Conservation (phyloP, 1,140 invertebrate genomes). For the Zelostemma sp. region DNA sequence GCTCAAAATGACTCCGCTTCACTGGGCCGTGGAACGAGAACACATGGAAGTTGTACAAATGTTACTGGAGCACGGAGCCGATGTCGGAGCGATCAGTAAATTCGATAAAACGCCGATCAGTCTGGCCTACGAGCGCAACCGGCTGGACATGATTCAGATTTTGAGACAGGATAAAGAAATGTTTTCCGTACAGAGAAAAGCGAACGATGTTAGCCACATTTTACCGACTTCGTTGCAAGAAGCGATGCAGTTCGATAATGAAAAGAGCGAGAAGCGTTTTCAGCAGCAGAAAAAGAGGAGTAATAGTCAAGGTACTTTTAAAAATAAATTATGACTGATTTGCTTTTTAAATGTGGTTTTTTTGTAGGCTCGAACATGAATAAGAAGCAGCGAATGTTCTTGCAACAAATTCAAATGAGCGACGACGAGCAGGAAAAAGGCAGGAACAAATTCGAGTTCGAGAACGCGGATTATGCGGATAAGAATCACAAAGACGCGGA, state of each 20-base stretch:
- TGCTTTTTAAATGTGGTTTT: neutral
- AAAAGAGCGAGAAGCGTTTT: slow-evolving; percentile 45
- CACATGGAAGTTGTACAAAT: slow-evolving; percentile 78
- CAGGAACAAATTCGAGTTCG: slow-evolving; percentile 48
- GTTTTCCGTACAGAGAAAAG: slow-evolving; percentile 49
- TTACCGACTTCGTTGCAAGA: neutral
- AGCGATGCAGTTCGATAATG: slow-evolving; percentile 59
- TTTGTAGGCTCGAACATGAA: slow-evolving; percentile 16
- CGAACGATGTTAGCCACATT: slow-evolving; percentile 24
- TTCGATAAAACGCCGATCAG: slow-evolving; percentile 87
- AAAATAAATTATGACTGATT: neutral
- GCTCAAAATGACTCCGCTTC: slow-evolving; percentile 93
- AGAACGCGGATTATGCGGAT: slow-evolving; percentile 43
- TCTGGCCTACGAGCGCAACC: slow-evolving; percentile 78
- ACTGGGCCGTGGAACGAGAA: slow-evolving; percentile 93
- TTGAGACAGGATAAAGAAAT: slow-evolving; percentile 70
- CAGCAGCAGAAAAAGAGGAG: slow-evolving; percentile 51
- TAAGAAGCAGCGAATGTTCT: slow-evolving; percentile 61
- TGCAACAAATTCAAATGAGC: slow-evolving; percentile 61
- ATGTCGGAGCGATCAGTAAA: slow-evolving; percentile 79
- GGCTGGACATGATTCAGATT: slow-evolving; percentile 75
- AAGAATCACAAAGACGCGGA: slow-evolving; percentile 62
- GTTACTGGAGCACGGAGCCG: slow-evolving; percentile 81
- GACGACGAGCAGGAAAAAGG: slow-evolving; percentile 61
- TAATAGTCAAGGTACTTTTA: slow-evolving; percentile 33